Evolutionary conservation across 1,140 invertebrate genomes (phyloP).

Genomic region (Heliothis subflexa): DNA sequence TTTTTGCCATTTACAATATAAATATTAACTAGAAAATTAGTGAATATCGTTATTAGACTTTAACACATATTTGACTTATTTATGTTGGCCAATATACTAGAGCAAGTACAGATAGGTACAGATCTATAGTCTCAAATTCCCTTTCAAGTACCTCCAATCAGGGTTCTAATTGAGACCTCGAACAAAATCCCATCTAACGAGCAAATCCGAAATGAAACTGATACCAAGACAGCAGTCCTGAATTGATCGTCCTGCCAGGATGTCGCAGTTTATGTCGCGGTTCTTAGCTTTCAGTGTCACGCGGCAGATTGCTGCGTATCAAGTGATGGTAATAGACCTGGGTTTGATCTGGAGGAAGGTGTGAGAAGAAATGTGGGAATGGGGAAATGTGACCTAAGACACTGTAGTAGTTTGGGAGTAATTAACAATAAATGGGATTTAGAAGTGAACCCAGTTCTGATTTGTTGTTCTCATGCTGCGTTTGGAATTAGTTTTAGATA

Average conservation of each 20-base stretch:
- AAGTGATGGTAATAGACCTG: slow-evolving; percentile 9
- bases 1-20: too few relatives aligned
- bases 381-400: background rate
- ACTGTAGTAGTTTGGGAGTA: background rate
- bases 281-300: slow-evolving; percentile 46
- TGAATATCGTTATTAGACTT: too few relatives aligned
- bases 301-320: background rate
- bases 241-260: slow-evolving; percentile 51
- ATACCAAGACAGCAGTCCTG: slow-evolving; percentile 11
- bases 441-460: background rate
- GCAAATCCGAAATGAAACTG: slow-evolving; percentile 36
- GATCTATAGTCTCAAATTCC: too few relatives aligned
- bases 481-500: too few relatives aligned
- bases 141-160: background rate
- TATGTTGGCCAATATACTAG: too few relatives aligned
- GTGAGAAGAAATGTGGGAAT: slow-evolving; percentile 9
- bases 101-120: too few relatives aligned
- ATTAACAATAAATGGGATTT: background rate
- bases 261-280: slow-evolving; percentile 14
- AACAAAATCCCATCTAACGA: slow-evolving; percentile 3
- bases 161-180: background rate
- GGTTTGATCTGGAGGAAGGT: background rate
- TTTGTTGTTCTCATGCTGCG: background rate
- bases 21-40: too few relatives aligned
- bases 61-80: too few relatives aligned